Conservation (phyloP, 2,113 vertebrate species). For the Numida meleagris region DNA sequence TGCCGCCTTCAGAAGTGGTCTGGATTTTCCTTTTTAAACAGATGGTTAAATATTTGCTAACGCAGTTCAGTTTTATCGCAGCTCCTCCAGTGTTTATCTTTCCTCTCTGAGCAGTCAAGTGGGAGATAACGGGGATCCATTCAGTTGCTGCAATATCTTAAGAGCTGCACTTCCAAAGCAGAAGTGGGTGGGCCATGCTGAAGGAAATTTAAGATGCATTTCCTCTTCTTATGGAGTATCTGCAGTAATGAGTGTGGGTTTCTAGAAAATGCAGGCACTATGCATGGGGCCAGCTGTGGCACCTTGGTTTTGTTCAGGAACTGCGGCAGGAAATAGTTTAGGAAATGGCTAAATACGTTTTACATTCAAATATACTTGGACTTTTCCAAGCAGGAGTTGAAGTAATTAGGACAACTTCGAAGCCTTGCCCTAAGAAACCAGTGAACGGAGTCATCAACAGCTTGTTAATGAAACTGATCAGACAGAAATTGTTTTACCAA, state of each 20-base stretch:
- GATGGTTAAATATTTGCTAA: slow-evolving; percentile 81
- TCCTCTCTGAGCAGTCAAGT: slow-evolving; percentile 72
- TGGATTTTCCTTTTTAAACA: slow-evolving; percentile 39
- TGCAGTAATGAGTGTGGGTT: neutral
- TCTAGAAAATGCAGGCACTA: neutral
- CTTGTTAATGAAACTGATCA: neutral
- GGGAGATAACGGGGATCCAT: slow-evolving; percentile 72
- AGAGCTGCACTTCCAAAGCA: slow-evolving; percentile 59
- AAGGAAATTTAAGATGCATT: neutral
- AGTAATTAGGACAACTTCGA: neutral
- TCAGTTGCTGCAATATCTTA: slow-evolving; percentile 66
- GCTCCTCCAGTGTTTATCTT: slow-evolving; percentile 77
- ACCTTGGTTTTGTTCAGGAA: neutral
- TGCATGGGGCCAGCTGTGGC: neutral
- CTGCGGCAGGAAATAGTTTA: neutral
- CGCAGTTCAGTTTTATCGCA: slow-evolving; percentile 73
- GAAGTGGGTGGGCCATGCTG: neutral
- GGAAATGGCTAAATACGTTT: neutral
- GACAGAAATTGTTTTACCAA: neutral
- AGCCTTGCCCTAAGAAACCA: neutral
- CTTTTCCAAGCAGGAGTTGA: neutral
- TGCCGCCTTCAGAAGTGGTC: slow-evolving; percentile 69
- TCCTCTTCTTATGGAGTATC: neutral
- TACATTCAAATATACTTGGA: neutral
- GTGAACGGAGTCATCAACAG: neutral